Base-by-base conservation (phyloP, 2,797 vertebrate species). In the Selene dorsalis region DNA sequence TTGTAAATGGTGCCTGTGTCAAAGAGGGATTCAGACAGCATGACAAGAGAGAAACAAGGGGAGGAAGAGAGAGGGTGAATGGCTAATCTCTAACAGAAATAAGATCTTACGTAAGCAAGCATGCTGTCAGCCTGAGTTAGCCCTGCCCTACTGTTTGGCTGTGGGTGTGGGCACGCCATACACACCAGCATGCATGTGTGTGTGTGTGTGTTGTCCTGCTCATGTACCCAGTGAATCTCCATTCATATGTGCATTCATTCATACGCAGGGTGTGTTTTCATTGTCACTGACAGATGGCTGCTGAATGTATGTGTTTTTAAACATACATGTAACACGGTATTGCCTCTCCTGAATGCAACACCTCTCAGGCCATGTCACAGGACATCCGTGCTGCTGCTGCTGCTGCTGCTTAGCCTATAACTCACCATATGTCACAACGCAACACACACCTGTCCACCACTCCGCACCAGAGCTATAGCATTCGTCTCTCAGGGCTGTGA, bases 31-130 rank as follows among this genome's bases (percentile, higher is more conserved):
- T 60, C 50, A 65, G 68, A n/a, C 66, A 61, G 62, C 67, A 73
- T 73, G 59, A 78, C 70, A 48, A 65, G 63, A 65, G 66, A 71
- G 60, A 73, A 79, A 72, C 59, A 62, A 71, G 77, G 39, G 30
- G 30, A 6, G 30, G 30, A 32, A 6, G 74, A 73, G 64, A 82
- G 86, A 83, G 84, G 85, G 78, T 74, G 82, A 87, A 78, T 82
- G 86, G 91, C 87, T 94, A 94, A 94, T 94, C 92, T 92, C 88
- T 86, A 77, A 92, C 92, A 89, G 85, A 93, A 94, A 94, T 94
- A 94, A 94, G 84, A 88, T 85, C 83, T 94, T 94, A 93, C 78
- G 68, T 93, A 94, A 94, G 89, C 88, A 55, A 83, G 77, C 80
- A 81, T 72, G 80, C 79, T 92, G 90, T 92, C 88, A 87, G 84